Conservation (phyloP, 1,140 invertebrate species). For the Paraescarpia echinospica region DNA sequence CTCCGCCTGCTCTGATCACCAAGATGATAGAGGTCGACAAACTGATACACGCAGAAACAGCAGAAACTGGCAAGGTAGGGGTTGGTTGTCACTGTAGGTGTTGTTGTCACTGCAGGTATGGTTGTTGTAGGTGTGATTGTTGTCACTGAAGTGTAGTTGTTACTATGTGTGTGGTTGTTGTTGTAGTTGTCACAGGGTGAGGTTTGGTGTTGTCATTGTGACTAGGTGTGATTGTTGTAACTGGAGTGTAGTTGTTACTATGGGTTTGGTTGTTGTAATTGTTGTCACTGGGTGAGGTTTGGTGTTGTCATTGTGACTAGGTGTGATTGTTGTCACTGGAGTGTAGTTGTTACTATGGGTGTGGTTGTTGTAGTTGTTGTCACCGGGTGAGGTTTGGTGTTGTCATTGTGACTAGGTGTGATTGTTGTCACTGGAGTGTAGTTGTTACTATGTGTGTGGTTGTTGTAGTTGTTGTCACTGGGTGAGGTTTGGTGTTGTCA, state of each 20-base stretch:
- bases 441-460: slow-evolving; percentile 14
- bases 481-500: not conserved
- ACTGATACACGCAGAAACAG: slow-evolving; percentile 15
- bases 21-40: slow-evolving; percentile 19
- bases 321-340: not conserved
- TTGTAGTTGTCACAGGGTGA: not conserved
- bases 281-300: not conserved
- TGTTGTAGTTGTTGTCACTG: not conserved
- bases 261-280: not conserved
- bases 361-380: not conserved
- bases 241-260: not conserved
- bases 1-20: not conserved
- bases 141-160: not conserved
- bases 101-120: not conserved
- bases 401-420: not conserved
- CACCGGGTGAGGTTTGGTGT: not conserved
- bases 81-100: not conserved
- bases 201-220: not conserved
- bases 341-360: not conserved
- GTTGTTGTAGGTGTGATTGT: not conserved
- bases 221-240: not conserved
- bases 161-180: not conserved
- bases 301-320: not conserved
- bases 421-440: not conserved
- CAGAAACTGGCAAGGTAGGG: slow-evolving; percentile 9